Base-by-base conservation (phyloP, 2,888 invertebrate genomes). In the Gymnocheta viridis region DNA sequence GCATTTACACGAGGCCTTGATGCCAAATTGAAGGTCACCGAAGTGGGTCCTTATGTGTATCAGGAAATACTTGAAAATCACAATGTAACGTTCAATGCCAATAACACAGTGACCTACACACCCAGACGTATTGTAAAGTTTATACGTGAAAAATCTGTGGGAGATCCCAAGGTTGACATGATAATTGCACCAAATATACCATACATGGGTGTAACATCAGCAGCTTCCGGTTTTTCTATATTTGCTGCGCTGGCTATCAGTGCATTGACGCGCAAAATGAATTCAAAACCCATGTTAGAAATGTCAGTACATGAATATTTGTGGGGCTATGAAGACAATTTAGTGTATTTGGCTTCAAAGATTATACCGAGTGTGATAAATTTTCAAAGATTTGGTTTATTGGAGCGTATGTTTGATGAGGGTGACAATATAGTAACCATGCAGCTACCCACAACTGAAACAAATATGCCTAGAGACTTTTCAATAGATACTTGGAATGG, bases 41-140 rank as follows among this genome's bases (percentile, higher is more conserved):
- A 97, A 92, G 91, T 96, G 22, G 97, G 97, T 0, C 97, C 97
- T 0, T 97, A 96, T 89, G 94, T 95, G 19, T 98, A 96, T 92
- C 95, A 95, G 88, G 96, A 97, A 91, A 89, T 93, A 58, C 91
- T 96, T 67, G 94, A 94, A 64, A 95, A 96, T 88, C 91, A 92
- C 38, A 95, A 96, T 87, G 92, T 95, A 9, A 94, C 93, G 5
- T 94, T 95, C 91, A 92, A 94, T 85, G 93, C 93, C 6, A 94
- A 95, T 85, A 95, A 95, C 0, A 95, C 96, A 0, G 89, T 96
- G 86, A 94, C 94, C 0, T 96, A 94, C 89, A 91, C 91, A 0
- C 96, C 96, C 0, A 93, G 91, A 66, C 92, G 95, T 22, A 90
- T 89, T 1, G 92, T 96, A 9, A 86, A 93, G 69, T 96, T 95